Conservation (phyloP, 2,797 vertebrate species). For the Poeciliopsis presidionis region DNA sequence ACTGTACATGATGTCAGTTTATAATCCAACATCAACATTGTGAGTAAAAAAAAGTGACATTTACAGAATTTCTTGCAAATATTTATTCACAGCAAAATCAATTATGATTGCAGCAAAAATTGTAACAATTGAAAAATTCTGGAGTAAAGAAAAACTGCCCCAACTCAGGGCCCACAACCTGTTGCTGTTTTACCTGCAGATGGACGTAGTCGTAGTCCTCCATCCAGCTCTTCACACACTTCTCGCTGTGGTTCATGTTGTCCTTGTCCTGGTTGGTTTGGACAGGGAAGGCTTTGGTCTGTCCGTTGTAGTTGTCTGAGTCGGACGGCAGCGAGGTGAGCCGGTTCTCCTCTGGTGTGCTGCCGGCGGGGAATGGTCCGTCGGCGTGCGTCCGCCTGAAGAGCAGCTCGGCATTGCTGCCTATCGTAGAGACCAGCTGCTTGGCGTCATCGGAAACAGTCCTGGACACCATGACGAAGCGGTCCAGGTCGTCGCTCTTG, state of each 20-base stretch:
- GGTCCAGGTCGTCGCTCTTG: conserved; percentile 91
- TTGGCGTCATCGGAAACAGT: conserved; percentile 90
- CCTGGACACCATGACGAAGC: conserved; percentile 93
- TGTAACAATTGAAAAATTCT: background rate
- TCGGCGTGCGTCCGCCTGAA: conserved; percentile 78
- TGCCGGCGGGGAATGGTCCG: conserved; percentile 63
- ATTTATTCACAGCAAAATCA: no score
- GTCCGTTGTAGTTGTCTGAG: conserved; percentile 71
- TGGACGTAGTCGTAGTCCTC: conserved; percentile 98
- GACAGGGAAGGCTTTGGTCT: conserved; percentile 77
- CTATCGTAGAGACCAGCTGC: conserved; percentile 90
- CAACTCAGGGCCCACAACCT: background rate
- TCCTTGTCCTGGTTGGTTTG: conserved; percentile 77
- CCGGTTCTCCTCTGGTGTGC: conserved; percentile 63
- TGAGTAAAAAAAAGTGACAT: no score
- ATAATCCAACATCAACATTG: no score
- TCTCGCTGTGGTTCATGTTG: conserved; percentile 82
- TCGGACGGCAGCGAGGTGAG: conserved; percentile 66
- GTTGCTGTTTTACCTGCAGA: conserved; percentile 84
- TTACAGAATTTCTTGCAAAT: no score
- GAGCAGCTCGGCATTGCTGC: conserved; percentile 84
- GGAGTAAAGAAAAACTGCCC: background rate
- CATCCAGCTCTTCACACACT: conserved; percentile 98
- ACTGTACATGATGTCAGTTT: no score
- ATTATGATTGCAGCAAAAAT: background rate